phyloP scores from a whole-genome alignment of 2,888 invertebrate species.

The Criorhina ranunculi region DNA sequence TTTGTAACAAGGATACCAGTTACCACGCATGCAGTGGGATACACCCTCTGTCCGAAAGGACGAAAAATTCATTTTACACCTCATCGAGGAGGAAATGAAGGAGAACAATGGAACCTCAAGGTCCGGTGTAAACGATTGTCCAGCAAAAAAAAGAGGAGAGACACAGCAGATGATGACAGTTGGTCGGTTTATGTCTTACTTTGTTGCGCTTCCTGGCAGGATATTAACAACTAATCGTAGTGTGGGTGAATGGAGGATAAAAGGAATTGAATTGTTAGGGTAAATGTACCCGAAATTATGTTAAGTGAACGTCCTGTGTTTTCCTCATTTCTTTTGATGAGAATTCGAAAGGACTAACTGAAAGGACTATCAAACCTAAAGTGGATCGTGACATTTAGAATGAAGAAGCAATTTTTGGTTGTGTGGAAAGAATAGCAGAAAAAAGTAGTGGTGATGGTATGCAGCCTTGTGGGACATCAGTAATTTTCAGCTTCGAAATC shows the following conservation, averaged over 20 bases:
- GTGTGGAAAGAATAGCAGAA: too few species aligned
- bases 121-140: constrained; percentile 64
- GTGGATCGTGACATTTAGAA: too few species aligned
- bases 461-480: too few species aligned
- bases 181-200: constrained; percentile 65
- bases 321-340: not conserved
- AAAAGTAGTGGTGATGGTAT: too few species aligned
- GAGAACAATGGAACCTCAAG: constrained; percentile 61
- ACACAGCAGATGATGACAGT: constrained; percentile 58
- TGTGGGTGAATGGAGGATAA: constrained; percentile 32
- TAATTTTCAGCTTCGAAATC: too few species aligned
- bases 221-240: constrained; percentile 65
- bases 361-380: too few species aligned
- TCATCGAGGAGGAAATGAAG: constrained; percentile 66
- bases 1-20: constrained; percentile 53
- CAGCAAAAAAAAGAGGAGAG: constrained; percentile 6
- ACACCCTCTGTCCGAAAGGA: not conserved
- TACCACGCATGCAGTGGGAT: not conserved
- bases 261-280: constrained; percentile 18
- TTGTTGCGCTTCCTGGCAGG: constrained; percentile 46
- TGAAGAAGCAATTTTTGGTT: too few species aligned
- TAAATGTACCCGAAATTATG: constrained; percentile 3
- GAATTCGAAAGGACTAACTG: too few species aligned
- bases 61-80: constrained; percentile 66
- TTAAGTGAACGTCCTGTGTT: not conserved